Evolutionary conservation across 2,888 invertebrate species (phyloP).

Genomic region (Melolontha melolontha): DNA sequence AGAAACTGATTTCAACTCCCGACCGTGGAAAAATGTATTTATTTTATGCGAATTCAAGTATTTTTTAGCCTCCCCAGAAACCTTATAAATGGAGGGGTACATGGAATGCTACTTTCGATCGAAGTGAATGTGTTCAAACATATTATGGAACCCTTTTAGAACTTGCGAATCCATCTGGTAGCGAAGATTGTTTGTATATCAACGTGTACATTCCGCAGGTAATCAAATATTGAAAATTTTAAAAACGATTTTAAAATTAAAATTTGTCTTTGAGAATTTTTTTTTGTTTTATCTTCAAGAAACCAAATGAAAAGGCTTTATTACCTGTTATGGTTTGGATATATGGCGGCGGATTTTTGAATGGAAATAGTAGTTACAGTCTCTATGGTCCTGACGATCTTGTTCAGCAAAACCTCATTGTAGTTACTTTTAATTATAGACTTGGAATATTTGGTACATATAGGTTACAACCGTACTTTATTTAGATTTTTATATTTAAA

Average conservation of each 20-base stretch:
- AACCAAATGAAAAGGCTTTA: conserved; percentile 12
- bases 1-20: no score
- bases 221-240: conserved; percentile 1
- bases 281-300: conserved; percentile 1
- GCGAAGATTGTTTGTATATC: conserved; percentile 56
- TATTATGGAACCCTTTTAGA: conserved; percentile 42
- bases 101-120: conserved; percentile 47
- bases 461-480: no score
- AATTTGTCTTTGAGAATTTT: background rate
- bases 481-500: background rate
- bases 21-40: no score
- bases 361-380: conserved; percentile 52
- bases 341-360: conserved; percentile 55
- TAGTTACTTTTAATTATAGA: conserved; percentile 57
- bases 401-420: conserved; percentile 54
- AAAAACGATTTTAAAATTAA: background rate
- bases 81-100: conserved; percentile 48
- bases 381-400: conserved; percentile 55
- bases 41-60: no score
- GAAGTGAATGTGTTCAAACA: conserved; percentile 44
- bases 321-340: conserved; percentile 58
- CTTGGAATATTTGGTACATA: conserved; percentile 56
- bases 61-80: conserved; percentile 55
- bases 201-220: conserved; percentile 56
- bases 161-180: conserved; percentile 28